Conservation (phyloP, 2,113 vertebrate species). For the Xiphophorus maculatus region DNA sequence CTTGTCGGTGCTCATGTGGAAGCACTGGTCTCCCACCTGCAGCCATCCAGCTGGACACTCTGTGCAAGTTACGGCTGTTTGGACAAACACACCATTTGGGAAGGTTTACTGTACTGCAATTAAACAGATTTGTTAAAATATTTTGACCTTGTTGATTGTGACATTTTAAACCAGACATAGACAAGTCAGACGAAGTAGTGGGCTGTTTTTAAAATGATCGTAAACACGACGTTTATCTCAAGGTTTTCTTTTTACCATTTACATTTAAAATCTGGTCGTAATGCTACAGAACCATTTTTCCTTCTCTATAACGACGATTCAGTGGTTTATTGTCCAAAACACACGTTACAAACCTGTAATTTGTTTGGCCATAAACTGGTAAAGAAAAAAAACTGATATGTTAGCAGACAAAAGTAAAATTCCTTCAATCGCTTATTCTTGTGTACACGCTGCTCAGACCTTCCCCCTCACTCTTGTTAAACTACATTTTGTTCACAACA, state of each 20-base stretch:
- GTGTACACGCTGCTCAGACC: too few species aligned
- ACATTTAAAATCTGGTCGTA: too few species aligned
- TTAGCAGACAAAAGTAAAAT: too few species aligned
- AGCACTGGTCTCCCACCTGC: constrained; percentile 27
- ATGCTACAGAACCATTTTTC: too few species aligned
- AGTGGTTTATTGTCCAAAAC: too few species aligned
- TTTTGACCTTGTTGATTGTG: neutral
- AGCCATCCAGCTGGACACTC: constrained; percentile 33
- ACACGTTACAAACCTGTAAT: too few species aligned
- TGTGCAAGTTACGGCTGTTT: neutral
- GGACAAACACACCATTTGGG: neutral
- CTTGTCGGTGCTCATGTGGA: constrained; percentile 9
- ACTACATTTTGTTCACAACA: too few species aligned
- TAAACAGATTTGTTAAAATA: neutral
- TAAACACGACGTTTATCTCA: neutral
- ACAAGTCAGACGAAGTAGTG: neutral
- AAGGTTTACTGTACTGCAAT: neutral
- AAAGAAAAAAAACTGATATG: too few species aligned
- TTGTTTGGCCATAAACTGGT: too few species aligned
- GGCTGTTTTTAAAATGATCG: neutral
- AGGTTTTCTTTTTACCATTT: neutral
- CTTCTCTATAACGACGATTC: too few species aligned
- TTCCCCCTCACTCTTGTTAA: too few species aligned
- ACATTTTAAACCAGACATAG: neutral
- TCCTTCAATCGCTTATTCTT: too few species aligned